A percentile compares a stretch with the other conserved stretches of the same genome.
phyloP scores from a whole-genome alignment of 2,113 vertebrate genomes.

The Isichthys henryi region DNA sequence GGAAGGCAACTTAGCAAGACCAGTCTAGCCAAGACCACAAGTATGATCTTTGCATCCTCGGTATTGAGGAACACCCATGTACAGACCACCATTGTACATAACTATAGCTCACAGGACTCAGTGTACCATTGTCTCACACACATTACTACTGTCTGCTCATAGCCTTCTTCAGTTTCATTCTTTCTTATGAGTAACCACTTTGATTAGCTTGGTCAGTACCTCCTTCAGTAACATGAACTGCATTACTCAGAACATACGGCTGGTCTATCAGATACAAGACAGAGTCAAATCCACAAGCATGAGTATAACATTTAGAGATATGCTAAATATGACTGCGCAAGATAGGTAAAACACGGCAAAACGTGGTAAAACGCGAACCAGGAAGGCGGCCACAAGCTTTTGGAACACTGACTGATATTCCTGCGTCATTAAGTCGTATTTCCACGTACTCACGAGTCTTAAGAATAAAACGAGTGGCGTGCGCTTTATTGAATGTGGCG shows the following conservation, averaged over 20 bases:
- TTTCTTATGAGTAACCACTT: background rate
- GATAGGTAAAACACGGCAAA: background rate
- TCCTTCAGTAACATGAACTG: background rate
- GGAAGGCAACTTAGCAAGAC: too few species aligned
- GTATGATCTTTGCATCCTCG: too few species aligned
- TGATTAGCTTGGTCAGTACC: background rate
- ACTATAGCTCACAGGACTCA: background rate
- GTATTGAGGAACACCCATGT: background rate
- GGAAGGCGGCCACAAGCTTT: background rate
- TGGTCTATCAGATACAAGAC: background rate
- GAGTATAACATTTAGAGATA: conserved; percentile 30
- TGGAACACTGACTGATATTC: background rate
- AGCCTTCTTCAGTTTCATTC: background rate
- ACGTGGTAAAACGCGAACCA: background rate
- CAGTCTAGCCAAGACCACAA: too few species aligned
- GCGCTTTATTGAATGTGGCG: background rate
- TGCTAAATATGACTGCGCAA: conserved; percentile 24
- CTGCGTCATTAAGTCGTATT: background rate
- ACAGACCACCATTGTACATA: background rate
- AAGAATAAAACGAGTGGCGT: background rate
- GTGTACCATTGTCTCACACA: background rate
- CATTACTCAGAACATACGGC: background rate
- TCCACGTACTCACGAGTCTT: background rate
- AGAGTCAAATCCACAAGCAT: background rate
- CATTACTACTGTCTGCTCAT: background rate